Percentiles rank a stretch among this genome's conserved stretches.
Conservation (phyloP, 2,888 invertebrate genomes). For the Penaeus monodon region DNA sequence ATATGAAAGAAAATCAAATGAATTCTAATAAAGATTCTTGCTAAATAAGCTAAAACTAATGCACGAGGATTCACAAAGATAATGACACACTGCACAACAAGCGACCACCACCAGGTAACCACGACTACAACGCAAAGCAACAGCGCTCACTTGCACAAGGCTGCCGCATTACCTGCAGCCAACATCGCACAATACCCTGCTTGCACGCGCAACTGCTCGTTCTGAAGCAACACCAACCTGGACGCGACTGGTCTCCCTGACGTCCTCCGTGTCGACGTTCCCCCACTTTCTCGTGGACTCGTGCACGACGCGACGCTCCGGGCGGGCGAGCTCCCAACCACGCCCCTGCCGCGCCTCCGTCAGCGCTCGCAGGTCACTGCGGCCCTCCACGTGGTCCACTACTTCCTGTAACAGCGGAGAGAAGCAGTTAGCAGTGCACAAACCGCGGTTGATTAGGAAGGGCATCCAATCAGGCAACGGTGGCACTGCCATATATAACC, state of each 20-base stretch:
- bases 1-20: neutral
- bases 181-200: neutral
- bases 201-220: no score
- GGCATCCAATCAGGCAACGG: no score
- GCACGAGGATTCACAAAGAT: neutral
- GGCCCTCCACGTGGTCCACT: slow-evolving; percentile 57
- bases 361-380: slow-evolving; percentile 50
- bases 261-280: slow-evolving; percentile 88
- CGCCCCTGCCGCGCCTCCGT: slow-evolving; percentile 52
- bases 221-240: slow-evolving; percentile 36
- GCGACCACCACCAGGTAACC: neutral
- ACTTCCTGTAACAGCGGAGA: slow-evolving; percentile 55
- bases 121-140: no score
- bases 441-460: no score
- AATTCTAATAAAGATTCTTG: neutral
- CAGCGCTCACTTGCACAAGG: neutral
- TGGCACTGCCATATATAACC: no score
- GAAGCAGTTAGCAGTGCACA: neutral
- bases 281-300: slow-evolving; percentile 62
- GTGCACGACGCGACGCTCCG: slow-evolving; percentile 54
- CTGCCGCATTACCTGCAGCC: no score
- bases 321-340: slow-evolving; percentile 50
- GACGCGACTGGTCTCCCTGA: slow-evolving; percentile 70
- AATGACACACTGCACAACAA: neutral
- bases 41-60: neutral